phyloP scores from a whole-genome alignment of 2,888 invertebrate genomes.

The Cabera pusaria region DNA sequence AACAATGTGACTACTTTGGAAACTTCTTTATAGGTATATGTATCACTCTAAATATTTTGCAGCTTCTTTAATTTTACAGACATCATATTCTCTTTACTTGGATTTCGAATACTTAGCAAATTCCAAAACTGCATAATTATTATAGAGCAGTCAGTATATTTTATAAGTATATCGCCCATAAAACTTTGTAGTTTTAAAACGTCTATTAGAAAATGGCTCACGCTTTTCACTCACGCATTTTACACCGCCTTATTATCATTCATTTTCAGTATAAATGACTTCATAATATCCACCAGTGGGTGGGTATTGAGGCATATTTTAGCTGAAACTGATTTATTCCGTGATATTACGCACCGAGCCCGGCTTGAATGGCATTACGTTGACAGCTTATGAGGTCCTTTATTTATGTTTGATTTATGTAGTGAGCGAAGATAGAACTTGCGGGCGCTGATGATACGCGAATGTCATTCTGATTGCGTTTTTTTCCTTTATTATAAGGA shows the following conservation, averaged over 20 bases:
- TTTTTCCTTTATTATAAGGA: no score
- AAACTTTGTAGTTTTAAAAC: no score
- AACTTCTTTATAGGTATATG: no score
- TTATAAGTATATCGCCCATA: no score
- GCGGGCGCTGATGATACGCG: conserved; percentile 5
- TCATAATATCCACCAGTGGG: conserved; percentile 64
- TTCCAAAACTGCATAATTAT: no score
- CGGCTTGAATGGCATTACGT: conserved; percentile 77
- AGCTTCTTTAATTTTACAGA: no score
- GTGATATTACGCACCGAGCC: conserved; percentile 75
- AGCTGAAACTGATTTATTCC: conserved; percentile 74
- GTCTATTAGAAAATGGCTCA: background rate
- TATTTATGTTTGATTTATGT: conserved; percentile 80
- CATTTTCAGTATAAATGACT: conserved; percentile 51
- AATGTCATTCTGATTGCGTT: conserved; percentile 10
- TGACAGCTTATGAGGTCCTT: conserved; percentile 80
- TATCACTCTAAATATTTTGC: no score
- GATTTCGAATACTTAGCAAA: no score
- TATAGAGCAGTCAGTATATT: no score
- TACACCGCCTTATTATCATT: conserved; percentile 18
- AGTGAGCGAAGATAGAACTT: conserved; percentile 67
- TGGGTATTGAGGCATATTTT: conserved; percentile 72
- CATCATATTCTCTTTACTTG: no score
- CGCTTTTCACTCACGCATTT: conserved; percentile 10
- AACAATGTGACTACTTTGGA: no score